Evolutionary conservation across 2,888 invertebrate species (phyloP).

Genomic region (Coenonympha glycerion): DNA sequence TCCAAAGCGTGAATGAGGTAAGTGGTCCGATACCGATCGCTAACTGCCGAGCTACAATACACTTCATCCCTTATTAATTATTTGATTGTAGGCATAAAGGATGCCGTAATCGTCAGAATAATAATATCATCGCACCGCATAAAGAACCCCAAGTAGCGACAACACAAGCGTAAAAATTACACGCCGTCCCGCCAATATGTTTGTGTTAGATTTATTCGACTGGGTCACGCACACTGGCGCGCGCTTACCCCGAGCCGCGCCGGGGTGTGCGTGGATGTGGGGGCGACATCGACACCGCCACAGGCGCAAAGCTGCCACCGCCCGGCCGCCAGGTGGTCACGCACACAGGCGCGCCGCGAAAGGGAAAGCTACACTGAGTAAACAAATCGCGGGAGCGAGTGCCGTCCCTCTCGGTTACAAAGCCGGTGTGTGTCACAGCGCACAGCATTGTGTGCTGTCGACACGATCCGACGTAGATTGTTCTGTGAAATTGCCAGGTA

Average conservation of each 20-base stretch:
- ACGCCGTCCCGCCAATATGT: constrained; percentile 72
- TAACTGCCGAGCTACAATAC: constrained; percentile 64
- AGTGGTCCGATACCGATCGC: constrained; percentile 68
- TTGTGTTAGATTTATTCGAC: constrained; percentile 75
- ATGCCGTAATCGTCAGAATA: constrained; percentile 75
- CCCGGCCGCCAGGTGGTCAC: constrained; percentile 68
- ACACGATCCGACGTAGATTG: constrained; percentile 68
- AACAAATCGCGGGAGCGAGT: constrained; percentile 68
- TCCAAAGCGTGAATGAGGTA: constrained; percentile 58
- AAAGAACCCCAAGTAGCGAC: constrained; percentile 73
- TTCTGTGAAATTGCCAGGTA: constrained; percentile 77
- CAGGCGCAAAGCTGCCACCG: constrained; percentile 50
- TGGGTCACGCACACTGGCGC: constrained; percentile 68
- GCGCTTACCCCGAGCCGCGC: constrained; percentile 59
- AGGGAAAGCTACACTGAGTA: constrained; percentile 75
- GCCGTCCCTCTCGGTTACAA: constrained; percentile 65
- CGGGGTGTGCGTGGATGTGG: constrained; percentile 58
- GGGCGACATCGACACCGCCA: constrained; percentile 61
- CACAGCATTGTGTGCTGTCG: constrained; percentile 66
- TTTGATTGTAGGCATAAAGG: constrained; percentile 76
- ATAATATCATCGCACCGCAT: constrained; percentile 73
- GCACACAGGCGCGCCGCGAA: constrained; percentile 60
- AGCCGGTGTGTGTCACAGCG: constrained; percentile 63
- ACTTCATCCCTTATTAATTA: constrained; percentile 76
- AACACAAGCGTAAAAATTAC: constrained; percentile 76